Conservation (phyloP, 2,797 vertebrate genomes). For the Cheirogaleus major region DNA sequence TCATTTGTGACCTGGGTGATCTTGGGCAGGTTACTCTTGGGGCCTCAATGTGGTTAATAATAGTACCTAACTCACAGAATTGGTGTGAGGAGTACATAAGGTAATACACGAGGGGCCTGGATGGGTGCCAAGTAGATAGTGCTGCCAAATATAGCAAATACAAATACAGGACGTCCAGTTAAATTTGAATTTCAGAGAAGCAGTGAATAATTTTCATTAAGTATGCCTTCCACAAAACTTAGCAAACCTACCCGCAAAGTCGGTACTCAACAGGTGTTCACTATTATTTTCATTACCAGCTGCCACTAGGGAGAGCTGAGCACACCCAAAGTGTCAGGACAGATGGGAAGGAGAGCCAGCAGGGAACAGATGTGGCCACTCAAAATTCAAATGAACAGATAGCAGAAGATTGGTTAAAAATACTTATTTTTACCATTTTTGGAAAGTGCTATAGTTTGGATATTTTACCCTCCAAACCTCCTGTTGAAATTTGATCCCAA, state of each 20-base stretch:
- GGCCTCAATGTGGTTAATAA: background rate
- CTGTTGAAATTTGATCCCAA: no score
- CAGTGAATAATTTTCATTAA: background rate
- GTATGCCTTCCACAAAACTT: background rate
- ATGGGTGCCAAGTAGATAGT: background rate
- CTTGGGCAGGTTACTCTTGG: background rate
- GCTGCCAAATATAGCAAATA: background rate
- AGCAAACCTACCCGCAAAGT: background rate
- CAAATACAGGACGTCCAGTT: background rate
- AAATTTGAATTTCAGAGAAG: background rate
- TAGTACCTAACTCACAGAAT: background rate
- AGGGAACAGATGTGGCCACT: background rate
- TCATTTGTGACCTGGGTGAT: background rate
- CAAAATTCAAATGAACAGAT: background rate
- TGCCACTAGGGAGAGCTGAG: background rate
- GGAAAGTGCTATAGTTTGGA: no score
- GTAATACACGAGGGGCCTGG: background rate
- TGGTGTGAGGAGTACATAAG: background rate
- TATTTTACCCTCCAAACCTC: no score
- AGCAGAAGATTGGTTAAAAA: no score
- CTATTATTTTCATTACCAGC: background rate
- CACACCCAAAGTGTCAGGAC: background rate
- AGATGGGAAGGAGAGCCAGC: background rate
- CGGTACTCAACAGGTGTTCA: background rate
- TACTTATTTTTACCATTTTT: no score